Evolutionary conservation across 2,113 vertebrate genomes (phyloP).

Genomic region (chimpanzee (Pan troglodytes)): NHGRI_mPanTro3-v2.1_pri NC_072421.2:98078001-98078500

Average conservation of each 20-base stretch:
- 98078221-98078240: neutral
- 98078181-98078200: neutral
- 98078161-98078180: neutral
- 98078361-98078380: slow-evolving; percentile 17
- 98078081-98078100: slow-evolving; percentile 36
- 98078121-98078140: slow-evolving; percentile 5
- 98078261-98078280: neutral
- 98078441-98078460: neutral
- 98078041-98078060: neutral
- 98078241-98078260: slow-evolving; percentile 5
- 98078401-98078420: slow-evolving; percentile 41
- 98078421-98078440: neutral
- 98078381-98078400: neutral
- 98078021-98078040: slow-evolving; percentile 30
- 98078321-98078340: slow-evolving; percentile 30
- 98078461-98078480: neutral
- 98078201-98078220: slow-evolving; percentile 21
- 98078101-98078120: neutral
- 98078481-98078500: neutral
- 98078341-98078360: slow-evolving; percentile 28
- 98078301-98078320: slow-evolving; percentile 33
- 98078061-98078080: neutral
- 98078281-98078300: slow-evolving; percentile 3
- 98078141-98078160: neutral
- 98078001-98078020: neutral